phyloP scores from a whole-genome alignment of 1,140 invertebrate genomes.

The fruit fly (Drosophila melanogaster) region Release_6_plus_ISO1_MT NT_037436.4:14535001-14535500 shows the following conservation, averaged over 20 bases:
- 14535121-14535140: background rate
- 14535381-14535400: too few relatives aligned
- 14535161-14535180: slow-evolving; percentile 73
- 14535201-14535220: slow-evolving; percentile 42
- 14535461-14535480: slow-evolving; percentile 31
- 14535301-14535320: background rate
- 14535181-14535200: slow-evolving; percentile 66
- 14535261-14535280: slow-evolving; percentile 7
- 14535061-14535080: slow-evolving; percentile 26
- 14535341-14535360: too few relatives aligned
- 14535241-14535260: background rate
- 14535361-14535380: too few relatives aligned
- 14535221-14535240: slow-evolving; percentile 42
- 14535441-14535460: background rate
- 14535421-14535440: slow-evolving; percentile 3
- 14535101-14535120: slow-evolving; percentile 68
- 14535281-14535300: background rate
- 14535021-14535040: slow-evolving; percentile 63
- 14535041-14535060: slow-evolving; percentile 15
- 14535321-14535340: background rate
- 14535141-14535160: slow-evolving; percentile 68
- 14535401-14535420: background rate
- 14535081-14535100: slow-evolving; percentile 72
- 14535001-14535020: slow-evolving; percentile 59
- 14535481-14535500: background rate